Conservation (phyloP, 2,797 vertebrate species). For the Graptemys geographica region DNA sequence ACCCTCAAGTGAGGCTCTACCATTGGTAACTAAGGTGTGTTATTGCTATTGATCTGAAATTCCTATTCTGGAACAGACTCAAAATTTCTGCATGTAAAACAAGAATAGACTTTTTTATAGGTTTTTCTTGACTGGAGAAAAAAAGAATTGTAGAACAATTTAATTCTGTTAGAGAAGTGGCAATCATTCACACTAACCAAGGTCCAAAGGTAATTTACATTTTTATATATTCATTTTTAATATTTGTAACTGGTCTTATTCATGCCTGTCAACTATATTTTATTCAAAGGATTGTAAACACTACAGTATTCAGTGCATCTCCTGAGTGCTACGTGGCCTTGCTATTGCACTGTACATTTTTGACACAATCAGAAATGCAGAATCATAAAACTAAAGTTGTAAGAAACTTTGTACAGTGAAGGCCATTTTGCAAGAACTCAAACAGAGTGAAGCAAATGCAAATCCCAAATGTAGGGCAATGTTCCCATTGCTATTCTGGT, state of each 20-base stretch:
- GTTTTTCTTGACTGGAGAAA: background rate
- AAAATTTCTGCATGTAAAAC: background rate
- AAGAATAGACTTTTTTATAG: background rate
- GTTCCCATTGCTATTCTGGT: background rate
- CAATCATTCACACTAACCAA: slow-evolving; percentile 10
- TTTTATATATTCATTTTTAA: background rate
- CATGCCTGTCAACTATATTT: background rate
- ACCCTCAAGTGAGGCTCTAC: background rate
- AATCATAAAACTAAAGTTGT: background rate
- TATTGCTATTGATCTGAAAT: slow-evolving; percentile 1
- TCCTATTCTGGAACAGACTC: background rate
- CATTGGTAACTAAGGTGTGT: background rate
- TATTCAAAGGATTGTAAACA: background rate
- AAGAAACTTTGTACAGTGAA: background rate
- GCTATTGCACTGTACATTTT: background rate
- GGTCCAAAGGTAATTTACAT: background rate
- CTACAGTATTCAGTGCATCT: background rate
- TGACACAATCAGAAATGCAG: background rate
- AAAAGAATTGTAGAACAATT: slow-evolving; percentile 14
- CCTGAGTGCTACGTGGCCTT: background rate
- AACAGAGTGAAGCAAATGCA: background rate
- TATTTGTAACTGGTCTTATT: slow-evolving; percentile 22
- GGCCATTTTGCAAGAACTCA: background rate
- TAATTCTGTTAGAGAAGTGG: background rate
- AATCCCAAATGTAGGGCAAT: background rate